Conservation (phyloP, 2,797 vertebrate species). For the Mastacembelus armatus region DNA sequence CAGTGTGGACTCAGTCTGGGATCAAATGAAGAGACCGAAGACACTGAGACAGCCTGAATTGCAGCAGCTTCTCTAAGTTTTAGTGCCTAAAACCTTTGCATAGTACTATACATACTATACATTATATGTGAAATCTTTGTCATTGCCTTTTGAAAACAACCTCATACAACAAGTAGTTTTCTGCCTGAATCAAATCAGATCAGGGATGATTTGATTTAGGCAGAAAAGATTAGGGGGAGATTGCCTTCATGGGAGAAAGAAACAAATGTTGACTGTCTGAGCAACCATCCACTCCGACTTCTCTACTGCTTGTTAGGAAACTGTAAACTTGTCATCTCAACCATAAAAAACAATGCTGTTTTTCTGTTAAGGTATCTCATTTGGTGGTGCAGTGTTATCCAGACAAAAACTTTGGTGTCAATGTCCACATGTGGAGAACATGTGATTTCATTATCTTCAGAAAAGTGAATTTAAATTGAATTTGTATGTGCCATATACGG, state of each 20-base stretch:
- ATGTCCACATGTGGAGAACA: slow-evolving; percentile 13
- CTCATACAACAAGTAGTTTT: no score
- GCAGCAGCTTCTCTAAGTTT: no score
- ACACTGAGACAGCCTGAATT: no score
- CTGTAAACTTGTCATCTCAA: background rate
- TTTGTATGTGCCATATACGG: slow-evolving; percentile 37
- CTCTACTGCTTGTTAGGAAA: background rate
- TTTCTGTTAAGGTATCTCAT: no score
- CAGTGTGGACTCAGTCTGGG: no score
- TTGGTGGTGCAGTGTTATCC: background rate
- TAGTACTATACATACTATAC: no score
- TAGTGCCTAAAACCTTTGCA: no score
- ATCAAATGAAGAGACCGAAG: no score
- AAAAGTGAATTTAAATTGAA: slow-evolving; percentile 43
- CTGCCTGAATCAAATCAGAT: no score
- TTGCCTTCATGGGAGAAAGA: background rate
- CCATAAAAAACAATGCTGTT: no score
- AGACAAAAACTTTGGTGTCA: slow-evolving; percentile 3
- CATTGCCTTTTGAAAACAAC: no score
- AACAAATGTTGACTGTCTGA: background rate
- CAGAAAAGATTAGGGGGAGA: background rate
- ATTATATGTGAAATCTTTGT: no score
- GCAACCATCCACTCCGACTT: background rate
- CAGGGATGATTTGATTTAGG: background rate
- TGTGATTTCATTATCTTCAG: slow-evolving; percentile 20